Evolutionary conservation across 23 tunicate genomes (phyloP).

Genomic region (Phallusia fumigata): DNA sequence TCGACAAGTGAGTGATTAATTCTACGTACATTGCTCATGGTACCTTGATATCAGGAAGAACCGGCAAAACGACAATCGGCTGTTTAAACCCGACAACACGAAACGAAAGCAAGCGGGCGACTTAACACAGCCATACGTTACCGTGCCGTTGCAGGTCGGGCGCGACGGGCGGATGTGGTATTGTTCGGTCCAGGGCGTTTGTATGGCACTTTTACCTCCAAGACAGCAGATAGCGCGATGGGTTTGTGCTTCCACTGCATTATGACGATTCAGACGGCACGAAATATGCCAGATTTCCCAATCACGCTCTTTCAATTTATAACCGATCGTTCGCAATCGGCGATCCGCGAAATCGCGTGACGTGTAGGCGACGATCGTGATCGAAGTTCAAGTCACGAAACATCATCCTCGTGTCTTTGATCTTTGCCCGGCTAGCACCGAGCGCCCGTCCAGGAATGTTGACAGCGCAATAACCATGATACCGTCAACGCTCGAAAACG

Average conservation of each 20-base stretch:
- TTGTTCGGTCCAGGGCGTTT: constrained; percentile 1
- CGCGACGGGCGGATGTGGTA: constrained; percentile 5
- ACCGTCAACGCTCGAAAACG: not conserved
- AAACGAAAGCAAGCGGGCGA: too few species aligned
- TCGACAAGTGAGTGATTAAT: too few species aligned
- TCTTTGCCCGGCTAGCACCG: not conserved
- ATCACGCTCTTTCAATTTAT: too few species aligned
- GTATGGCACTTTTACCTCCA: not conserved
- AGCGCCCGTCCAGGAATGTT: not conserved
- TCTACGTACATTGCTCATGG: too few species aligned
- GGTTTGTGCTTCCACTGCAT: not conserved
- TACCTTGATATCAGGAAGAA: too few species aligned
- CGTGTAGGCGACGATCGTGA: not conserved
- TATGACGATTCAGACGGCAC: not conserved
- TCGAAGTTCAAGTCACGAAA: not conserved
- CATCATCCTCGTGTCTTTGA: not conserved
- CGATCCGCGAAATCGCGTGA: not conserved
- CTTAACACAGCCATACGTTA: too few species aligned
- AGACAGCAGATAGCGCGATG: not conserved
- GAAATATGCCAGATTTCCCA: not conserved
- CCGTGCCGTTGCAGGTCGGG: not conserved
- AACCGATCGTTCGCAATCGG: too few species aligned
- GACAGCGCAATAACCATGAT: not conserved
- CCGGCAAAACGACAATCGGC: too few species aligned
- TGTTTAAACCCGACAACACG: too few species aligned